Evolutionary conservation across 35 echinoderm and acorn worm species (phyloP).

Genomic region (Nesometra sesokonis): DNA sequence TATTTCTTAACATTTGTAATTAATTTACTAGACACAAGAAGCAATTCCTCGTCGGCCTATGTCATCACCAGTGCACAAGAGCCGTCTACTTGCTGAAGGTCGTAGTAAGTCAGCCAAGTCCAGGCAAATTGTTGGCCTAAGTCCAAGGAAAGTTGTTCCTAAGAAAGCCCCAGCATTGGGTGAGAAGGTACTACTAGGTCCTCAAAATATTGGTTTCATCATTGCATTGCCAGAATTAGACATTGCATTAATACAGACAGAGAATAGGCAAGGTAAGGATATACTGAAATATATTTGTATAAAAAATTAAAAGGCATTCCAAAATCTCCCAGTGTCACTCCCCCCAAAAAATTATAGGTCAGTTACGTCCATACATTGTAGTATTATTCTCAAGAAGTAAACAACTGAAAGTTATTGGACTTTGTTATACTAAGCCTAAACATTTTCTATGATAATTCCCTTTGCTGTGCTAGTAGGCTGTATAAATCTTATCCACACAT

Average conservation of each 20-base stretch:
- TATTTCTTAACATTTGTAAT: no score
- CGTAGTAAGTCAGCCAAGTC: neutral
- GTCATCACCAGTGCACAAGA: slow-evolving; percentile 67
- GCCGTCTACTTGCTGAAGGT: slow-evolving; percentile 49
- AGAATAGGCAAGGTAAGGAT: slow-evolving; percentile 65
- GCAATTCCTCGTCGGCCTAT: slow-evolving; percentile 62
- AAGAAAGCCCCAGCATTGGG: slow-evolving; percentile 53
- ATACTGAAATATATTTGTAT: neutral
- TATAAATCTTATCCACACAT: no score
- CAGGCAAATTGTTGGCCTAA: neutral
- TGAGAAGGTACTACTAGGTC: slow-evolving; percentile 72
- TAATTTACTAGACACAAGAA: slow-evolving; percentile 32
- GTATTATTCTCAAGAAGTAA: neutral
- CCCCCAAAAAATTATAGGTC: neutral
- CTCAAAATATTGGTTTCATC: slow-evolving; percentile 81
- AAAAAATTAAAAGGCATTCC: neutral
- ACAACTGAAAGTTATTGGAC: no score
- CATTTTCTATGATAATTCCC: no score
- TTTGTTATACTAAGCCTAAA: no score
- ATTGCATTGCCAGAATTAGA: slow-evolving; percentile 76
- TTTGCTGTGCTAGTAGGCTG: no score
- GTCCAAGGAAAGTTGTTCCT: neutral
- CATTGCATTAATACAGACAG: slow-evolving; percentile 82
- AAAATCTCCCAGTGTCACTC: neutral
- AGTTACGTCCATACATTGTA: neutral